These are phyloP conservation scores for Camponotus floridanus DNA, from an alignment of 1,140 invertebrate species.

Conservation along the genomic window DNA sequence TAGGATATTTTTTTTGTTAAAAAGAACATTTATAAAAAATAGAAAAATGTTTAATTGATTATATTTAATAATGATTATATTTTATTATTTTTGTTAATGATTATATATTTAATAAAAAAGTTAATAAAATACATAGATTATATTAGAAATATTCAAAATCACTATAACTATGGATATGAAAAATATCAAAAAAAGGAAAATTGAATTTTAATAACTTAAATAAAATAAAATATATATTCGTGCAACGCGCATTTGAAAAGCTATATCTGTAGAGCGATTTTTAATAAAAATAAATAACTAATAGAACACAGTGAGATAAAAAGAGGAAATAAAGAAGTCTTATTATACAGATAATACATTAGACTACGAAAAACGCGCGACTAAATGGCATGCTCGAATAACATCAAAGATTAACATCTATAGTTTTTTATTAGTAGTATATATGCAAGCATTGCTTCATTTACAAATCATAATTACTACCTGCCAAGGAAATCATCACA, in stretches of 20 bases:
- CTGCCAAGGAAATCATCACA: slow-evolving; percentile 95
- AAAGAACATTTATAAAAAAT: not conserved
- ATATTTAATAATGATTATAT: too few relatives aligned
- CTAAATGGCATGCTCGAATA: slow-evolving; percentile 8
- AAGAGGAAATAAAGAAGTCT: not conserved
- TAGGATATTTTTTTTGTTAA: not conserved
- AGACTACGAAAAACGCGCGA: not conserved
- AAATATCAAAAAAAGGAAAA: slow-evolving; percentile 15
- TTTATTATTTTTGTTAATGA: not conserved
- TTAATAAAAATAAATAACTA: slow-evolving; percentile 36
- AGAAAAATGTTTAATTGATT: slow-evolving; percentile 7
- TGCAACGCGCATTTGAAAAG: slow-evolving; percentile 41
- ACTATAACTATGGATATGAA: not conserved
- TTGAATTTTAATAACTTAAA: not conserved
- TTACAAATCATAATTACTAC: slow-evolving; percentile 85
- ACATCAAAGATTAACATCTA: slow-evolving; percentile 12
- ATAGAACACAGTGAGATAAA: not conserved
- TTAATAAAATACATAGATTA: slow-evolving; percentile 29
- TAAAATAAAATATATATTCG: not conserved
- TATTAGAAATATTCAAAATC: slow-evolving; percentile 16
- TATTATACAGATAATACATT: slow-evolving; percentile 15
- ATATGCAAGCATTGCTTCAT: slow-evolving; percentile 16
- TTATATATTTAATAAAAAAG: slow-evolving; percentile 31
- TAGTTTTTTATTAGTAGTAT: not conserved
- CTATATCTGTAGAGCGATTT: not conserved